Base-by-base conservation (phyloP, 2,113 vertebrate species). In the Monopterus albus region DNA sequence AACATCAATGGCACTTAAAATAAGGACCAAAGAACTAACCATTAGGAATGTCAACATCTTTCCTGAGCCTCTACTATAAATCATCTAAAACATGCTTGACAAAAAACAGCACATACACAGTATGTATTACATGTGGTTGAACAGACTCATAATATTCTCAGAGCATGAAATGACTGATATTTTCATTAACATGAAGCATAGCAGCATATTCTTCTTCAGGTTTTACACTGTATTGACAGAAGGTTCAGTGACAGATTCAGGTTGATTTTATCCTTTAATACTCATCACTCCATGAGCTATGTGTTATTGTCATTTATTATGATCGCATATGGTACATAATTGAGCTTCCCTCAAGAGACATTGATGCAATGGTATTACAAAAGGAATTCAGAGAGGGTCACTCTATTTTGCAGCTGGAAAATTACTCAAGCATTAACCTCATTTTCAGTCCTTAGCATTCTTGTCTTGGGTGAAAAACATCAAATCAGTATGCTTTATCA, bases 291-390 rank as follows among this genome's bases (percentile, higher is more conserved):
- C 20, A 5, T 58, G 26, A 76, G 42, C 58, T 50, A 60, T 52
- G 53, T 81, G 70, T 71, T 72, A 69, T 61, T 71, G 55, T 78
- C 77, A 75, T 86, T n/a, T n/a, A n/a, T 61, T 21, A 17, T 20
- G 75, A 28, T 20, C 63, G 78, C 73, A 74, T 67, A 49, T 71
- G 66, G 72, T 68, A 63, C 69, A 42, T 52, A 80, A 70, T 36
- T 55, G n/a, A 18, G 25, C 31, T 46, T 25, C 17, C 71, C 75
- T 76, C 62, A 29, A 42, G 66, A 71, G 55, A 72, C 50, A 20
- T 20, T 50, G 50, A 75, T 57, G 71, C 61, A 72, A 35, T 56
- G 40, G 33, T 45, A 36, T n/a, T 66, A 23, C 50, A 57, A 15
- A 6, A 77, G 76, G 55, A 74, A 74, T 60, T 49, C 45, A 56